A percentile compares a stretch with the other conserved stretches of the same genome.
Evolutionary conservation across 2,888 invertebrate species (phyloP).

Genomic region (Drosophila diplacantha): DNA sequence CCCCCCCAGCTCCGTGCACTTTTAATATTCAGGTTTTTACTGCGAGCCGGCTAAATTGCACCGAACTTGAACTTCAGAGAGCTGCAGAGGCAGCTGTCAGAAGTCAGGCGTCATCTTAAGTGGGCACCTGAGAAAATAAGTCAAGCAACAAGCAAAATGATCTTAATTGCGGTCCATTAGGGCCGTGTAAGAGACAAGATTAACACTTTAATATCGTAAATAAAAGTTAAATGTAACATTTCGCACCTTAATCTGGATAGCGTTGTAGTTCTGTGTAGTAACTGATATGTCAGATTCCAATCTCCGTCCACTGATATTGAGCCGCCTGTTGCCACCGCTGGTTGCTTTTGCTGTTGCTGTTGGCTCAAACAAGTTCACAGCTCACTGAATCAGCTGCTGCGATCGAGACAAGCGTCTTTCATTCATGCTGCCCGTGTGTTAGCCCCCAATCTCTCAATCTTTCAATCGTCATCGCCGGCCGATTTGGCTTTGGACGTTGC

Average conservation of each 20-base stretch:
- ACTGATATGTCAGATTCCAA: constrained; percentile 25
- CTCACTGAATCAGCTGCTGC: constrained; percentile 53
- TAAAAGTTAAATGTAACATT: not conserved
- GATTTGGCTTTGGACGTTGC: constrained; percentile 45
- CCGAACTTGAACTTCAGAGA: constrained; percentile 72
- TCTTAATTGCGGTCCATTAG: not conserved
- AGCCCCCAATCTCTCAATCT: constrained; percentile 23
- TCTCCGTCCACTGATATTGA: constrained; percentile 15
- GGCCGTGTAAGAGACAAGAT: not conserved
- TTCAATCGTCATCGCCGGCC: constrained; percentile 27
- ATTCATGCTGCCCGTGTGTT: constrained; percentile 47
- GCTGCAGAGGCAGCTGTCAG: constrained; percentile 48
- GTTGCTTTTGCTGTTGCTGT: not conserved
- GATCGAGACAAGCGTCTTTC: constrained; percentile 51
- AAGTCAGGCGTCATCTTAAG: constrained; percentile 11
- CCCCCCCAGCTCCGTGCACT: constrained; percentile 35
- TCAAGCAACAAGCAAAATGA: not conserved
- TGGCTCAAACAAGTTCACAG: constrained; percentile 61
- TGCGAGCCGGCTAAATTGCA: constrained; percentile 58
- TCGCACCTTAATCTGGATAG: not conserved
- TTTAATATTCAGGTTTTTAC: constrained; percentile 36
- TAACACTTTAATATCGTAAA: not conserved
- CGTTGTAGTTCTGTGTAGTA: constrained; percentile 12
- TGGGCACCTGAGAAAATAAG: not conserved
- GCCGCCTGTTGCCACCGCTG: constrained; percentile 17